Percentiles rank a stretch among this genome's conserved stretches.
Evolutionary conservation across 2,888 invertebrate genomes (phyloP).

Genomic region (Diabrotica balteata): DNA sequence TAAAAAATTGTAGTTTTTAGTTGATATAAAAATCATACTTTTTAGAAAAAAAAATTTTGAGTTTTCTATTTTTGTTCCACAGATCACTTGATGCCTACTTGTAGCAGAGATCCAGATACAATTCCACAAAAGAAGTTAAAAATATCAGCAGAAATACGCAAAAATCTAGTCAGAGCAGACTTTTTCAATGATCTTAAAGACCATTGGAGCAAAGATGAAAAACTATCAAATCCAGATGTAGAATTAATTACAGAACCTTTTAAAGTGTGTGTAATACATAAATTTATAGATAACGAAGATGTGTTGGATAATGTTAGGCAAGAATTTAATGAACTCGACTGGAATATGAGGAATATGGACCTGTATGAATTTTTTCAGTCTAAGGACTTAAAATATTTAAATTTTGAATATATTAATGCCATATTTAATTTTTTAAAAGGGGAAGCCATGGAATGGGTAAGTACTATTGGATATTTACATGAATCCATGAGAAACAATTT

Average conservation of each 20-base stretch:
- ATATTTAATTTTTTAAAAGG: constrained; percentile 71
- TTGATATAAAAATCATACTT: background rate
- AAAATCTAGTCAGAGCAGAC: constrained; percentile 32
- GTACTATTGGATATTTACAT: constrained; percentile 33
- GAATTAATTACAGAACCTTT: constrained; percentile 71
- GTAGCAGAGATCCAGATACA: constrained; percentile 42
- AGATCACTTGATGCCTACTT: constrained; percentile 55
- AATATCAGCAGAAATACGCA: constrained; percentile 43
- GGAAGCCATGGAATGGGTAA: constrained; percentile 73
- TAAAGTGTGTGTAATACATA: constrained; percentile 70
- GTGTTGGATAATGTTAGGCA: constrained; percentile 69
- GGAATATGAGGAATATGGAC: constrained; percentile 83
- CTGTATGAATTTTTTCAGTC: constrained; percentile 89
- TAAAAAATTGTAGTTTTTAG: too few species aligned
- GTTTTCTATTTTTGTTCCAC: constrained; percentile 24
- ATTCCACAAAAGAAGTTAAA: constrained; percentile 46
- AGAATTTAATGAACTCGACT: constrained; percentile 72
- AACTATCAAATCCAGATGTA: constrained; percentile 58
- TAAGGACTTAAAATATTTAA: constrained; percentile 68
- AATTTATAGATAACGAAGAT: constrained; percentile 66
- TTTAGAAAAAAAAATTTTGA: background rate
- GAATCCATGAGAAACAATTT: too few species aligned
- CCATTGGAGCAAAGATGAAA: constrained; percentile 63
- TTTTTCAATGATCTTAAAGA: constrained; percentile 46
- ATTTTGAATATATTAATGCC: constrained; percentile 66